These are phyloP conservation scores for Carterocephalus palaemon DNA, from an alignment of 2,888 invertebrate genomes.

Conservation along the genomic window DNA sequence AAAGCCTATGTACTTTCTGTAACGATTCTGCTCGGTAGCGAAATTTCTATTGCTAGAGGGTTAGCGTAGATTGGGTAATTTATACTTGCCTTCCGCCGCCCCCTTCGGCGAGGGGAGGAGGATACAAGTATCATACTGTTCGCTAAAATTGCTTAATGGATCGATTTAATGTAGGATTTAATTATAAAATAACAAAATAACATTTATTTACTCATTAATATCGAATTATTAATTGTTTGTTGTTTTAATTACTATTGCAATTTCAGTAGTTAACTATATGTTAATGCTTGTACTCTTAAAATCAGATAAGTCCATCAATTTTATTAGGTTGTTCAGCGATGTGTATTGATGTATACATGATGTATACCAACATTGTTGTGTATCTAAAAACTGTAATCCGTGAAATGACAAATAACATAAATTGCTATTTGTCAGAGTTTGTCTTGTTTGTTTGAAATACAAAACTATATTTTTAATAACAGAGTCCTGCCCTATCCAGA, in stretches of 20 bases:
- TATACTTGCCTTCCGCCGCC: constrained; percentile 69
- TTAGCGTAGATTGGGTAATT: constrained; percentile 76
- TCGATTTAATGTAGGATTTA: constrained; percentile 64
- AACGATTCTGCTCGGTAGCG: constrained; percentile 60
- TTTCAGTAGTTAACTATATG: not conserved
- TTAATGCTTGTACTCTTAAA: too few relatives aligned
- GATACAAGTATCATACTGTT: constrained; percentile 62
- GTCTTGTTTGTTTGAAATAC: too few relatives aligned
- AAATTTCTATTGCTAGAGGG: constrained; percentile 72
- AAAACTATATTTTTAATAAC: too few relatives aligned
- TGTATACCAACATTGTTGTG: too few relatives aligned
- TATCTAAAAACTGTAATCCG: too few relatives aligned
- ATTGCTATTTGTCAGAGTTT: too few relatives aligned
- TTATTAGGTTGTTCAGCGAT: too few relatives aligned
- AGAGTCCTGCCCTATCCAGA: too few relatives aligned
- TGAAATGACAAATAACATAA: too few relatives aligned
- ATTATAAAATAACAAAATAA: constrained; percentile 54
- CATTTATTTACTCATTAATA: constrained; percentile 40
- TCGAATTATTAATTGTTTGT: not conserved
- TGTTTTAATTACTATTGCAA: not conserved
- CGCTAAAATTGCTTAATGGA: constrained; percentile 71
- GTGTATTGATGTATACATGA: too few relatives aligned
- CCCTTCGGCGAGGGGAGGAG: constrained; percentile 43
- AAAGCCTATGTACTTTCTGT: constrained; percentile 66
- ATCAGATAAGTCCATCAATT: too few relatives aligned